Percentiles rank a stretch among this genome's conserved stretches.
Evolutionary conservation across 2,797 vertebrate genomes (phyloP).

Genomic region (Sitta carolinensis): DNA sequence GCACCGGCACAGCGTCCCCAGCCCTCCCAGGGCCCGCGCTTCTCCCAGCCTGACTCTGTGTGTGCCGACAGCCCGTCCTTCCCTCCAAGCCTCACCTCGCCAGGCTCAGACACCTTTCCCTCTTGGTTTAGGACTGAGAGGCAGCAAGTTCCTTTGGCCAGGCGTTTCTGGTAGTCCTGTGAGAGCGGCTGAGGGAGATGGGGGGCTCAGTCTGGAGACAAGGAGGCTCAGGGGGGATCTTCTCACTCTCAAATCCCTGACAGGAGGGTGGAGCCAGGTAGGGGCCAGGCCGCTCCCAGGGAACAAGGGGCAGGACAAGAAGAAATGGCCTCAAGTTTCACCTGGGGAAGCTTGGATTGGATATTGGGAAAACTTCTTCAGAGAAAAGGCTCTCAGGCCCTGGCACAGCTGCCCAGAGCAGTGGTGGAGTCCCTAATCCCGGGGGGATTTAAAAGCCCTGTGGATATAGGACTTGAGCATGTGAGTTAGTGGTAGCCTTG

Average conservation of each 20-base stretch:
- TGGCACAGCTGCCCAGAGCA: background rate
- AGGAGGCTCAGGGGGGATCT: background rate
- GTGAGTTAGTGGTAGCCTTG: background rate
- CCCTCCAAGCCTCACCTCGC: background rate
- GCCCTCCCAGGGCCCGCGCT: background rate
- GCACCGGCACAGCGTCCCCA: rapidly evolving
- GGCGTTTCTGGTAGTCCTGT: background rate
- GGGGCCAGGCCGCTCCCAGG: rapidly evolving
- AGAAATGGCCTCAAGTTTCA: background rate
- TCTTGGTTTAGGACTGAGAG: background rate
- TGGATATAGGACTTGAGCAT: background rate
- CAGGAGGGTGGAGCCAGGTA: background rate
- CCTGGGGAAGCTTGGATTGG: background rate
- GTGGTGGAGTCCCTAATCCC: background rate
- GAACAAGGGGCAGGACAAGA: background rate
- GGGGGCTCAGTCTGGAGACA: background rate
- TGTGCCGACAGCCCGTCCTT: background rate
- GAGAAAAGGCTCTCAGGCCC: background rate
- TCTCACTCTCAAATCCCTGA: background rate
- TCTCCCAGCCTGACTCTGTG: background rate
- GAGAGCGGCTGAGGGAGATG: background rate
- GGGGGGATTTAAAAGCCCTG: background rate
- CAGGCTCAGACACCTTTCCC: background rate
- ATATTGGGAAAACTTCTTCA: background rate
- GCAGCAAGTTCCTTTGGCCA: background rate